Percentiles rank a stretch among this genome's conserved stretches.
phyloP scores from a whole-genome alignment of 2,113 vertebrate species.

The Pollachius pollachius region DNA sequence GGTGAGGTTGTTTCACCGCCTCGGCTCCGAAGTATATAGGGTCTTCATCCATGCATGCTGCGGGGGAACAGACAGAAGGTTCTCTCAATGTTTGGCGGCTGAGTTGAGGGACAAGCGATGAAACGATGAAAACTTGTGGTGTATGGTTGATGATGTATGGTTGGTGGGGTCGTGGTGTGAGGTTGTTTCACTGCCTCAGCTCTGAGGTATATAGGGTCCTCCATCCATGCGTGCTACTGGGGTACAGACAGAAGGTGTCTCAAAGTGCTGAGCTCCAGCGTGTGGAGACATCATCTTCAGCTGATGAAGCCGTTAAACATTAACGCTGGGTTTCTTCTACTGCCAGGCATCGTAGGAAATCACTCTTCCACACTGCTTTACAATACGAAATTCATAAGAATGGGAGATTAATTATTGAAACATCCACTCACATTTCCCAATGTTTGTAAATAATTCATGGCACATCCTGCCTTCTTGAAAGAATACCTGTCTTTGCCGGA shows the following conservation, averaged over 20 bases:
- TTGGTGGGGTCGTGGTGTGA: too few species aligned
- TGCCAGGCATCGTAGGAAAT: slow-evolving; percentile 28
- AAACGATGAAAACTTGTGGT: slow-evolving; percentile 22
- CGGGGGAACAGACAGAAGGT: too few species aligned
- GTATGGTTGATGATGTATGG: too few species aligned
- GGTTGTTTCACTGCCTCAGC: too few species aligned
- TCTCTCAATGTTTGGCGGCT: too few species aligned
- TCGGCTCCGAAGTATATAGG: too few species aligned
- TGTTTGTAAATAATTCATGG: slow-evolving; percentile 64
- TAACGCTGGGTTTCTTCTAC: background rate
- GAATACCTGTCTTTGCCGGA: slow-evolving; percentile 42
- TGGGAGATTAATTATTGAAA: slow-evolving; percentile 66
- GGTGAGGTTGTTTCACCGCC: too few species aligned
- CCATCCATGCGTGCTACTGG: too few species aligned
- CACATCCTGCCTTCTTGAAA: slow-evolving; percentile 49
- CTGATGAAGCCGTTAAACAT: slow-evolving; percentile 13
- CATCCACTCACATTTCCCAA: slow-evolving; percentile 58
- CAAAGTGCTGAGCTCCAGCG: background rate
- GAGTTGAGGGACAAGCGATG: too few species aligned
- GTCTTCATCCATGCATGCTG: too few species aligned
- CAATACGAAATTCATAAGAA: slow-evolving; percentile 42
- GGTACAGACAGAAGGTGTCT: too few species aligned
- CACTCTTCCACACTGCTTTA: slow-evolving; percentile 36
- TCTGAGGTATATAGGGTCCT: too few species aligned
- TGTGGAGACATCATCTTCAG: slow-evolving; percentile 49